These are phyloP conservation scores for Sisyra terminalis DNA, from an alignment of 2,888 invertebrate species.

Conservation along the genomic window DNA sequence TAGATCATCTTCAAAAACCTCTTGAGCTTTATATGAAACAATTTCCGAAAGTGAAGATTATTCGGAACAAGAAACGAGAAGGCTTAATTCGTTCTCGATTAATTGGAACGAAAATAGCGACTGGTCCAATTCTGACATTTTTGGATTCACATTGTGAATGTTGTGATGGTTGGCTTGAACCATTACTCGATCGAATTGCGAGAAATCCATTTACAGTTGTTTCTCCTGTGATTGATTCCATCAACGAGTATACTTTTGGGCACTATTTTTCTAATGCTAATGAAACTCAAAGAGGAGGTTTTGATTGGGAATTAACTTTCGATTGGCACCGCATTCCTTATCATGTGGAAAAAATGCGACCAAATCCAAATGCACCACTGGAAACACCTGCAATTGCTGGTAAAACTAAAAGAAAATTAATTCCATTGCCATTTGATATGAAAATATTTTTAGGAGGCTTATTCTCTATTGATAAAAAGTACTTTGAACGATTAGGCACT, in stretches of 20 bases:
- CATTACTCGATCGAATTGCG: constrained; percentile 76
- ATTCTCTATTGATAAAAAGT: constrained; percentile 85
- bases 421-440: not conserved
- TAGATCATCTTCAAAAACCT: constrained; percentile 82
- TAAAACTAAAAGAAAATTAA: not conserved
- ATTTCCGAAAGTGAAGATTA: constrained; percentile 82
- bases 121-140: constrained; percentile 82
- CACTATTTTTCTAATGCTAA: constrained; percentile 76
- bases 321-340: constrained; percentile 99
- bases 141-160: constrained; percentile 98
- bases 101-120: constrained; percentile 71
- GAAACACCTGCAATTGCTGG: constrained; percentile 98
- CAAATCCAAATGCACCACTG: constrained; percentile 82
- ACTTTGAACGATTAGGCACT: constrained; percentile 89
- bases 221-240: constrained; percentile 91
- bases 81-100: constrained; percentile 90
- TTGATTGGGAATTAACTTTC: constrained; percentile 91
- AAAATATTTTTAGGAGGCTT: constrained; percentile 38
- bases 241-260: constrained; percentile 84
- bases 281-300: constrained; percentile 81
- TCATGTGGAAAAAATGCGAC: constrained; percentile 70
- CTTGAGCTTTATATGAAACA: constrained; percentile 85
- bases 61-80: constrained; percentile 80
- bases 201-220: constrained; percentile 76
- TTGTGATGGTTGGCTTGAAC: constrained; percentile 89